phyloP scores from a whole-genome alignment of 2,888 invertebrate species.

The Drosophila flavopinicola region DNA sequence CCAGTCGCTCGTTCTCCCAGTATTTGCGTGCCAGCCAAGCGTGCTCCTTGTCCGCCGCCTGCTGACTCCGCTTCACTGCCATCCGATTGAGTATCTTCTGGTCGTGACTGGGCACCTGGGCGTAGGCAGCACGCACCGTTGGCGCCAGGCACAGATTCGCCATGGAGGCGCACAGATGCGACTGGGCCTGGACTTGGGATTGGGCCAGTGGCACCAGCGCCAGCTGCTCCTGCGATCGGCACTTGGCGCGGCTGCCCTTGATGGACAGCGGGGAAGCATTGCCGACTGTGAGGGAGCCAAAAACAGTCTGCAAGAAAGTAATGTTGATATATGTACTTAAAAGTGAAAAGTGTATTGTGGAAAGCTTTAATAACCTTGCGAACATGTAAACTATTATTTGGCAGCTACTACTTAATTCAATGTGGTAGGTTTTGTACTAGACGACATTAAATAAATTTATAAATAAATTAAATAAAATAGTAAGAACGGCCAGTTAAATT shows the following conservation, averaged over 20 bases:
- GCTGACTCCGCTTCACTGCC: conserved; percentile 82
- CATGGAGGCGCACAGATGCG: conserved; percentile 80
- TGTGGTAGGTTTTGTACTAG: too few relatives aligned
- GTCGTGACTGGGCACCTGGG: conserved; percentile 82
- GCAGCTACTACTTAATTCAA: too few relatives aligned
- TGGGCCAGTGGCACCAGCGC: conserved; percentile 33
- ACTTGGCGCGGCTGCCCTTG: conserved; percentile 54
- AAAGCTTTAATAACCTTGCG: too few relatives aligned
- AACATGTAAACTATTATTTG: too few relatives aligned
- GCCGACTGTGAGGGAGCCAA: conserved; percentile 16
- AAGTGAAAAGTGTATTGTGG: too few relatives aligned
- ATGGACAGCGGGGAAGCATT: conserved; percentile 52
- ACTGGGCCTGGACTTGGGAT: not conserved
- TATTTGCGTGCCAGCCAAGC: conserved; percentile 84
- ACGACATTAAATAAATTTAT: too few relatives aligned
- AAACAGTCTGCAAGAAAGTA: conserved; percentile 40
- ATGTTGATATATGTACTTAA: not conserved
- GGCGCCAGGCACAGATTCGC: conserved; percentile 82
- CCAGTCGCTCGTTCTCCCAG: conserved; percentile 84
- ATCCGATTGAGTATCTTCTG: conserved; percentile 84
- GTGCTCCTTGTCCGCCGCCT: conserved; percentile 80
- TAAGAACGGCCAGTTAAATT: too few relatives aligned
- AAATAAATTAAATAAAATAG: too few relatives aligned
- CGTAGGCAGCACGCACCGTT: conserved; percentile 78
- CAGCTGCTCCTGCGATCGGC: conserved; percentile 61